Conservation (phyloP, 2,797 vertebrate species). For the Merluccius polli region DNA sequence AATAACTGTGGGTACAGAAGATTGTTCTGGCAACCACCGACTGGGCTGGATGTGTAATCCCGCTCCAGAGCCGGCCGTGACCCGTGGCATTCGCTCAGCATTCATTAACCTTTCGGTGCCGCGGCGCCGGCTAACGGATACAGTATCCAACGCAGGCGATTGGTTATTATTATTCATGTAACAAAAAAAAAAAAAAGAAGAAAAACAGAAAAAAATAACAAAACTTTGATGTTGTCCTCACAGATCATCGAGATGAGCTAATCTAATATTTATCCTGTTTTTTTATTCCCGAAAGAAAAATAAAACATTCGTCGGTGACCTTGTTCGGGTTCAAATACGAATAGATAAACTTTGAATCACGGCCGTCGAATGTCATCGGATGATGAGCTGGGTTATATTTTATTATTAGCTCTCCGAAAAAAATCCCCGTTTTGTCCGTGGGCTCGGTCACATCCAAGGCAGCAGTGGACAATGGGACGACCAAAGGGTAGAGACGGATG, state of each 20-base stretch:
- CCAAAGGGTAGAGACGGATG: no score
- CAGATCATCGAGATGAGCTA: not conserved
- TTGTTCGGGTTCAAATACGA: no score
- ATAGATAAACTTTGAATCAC: no score
- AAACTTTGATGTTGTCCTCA: not conserved
- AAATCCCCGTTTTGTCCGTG: no score
- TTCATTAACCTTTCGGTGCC: conserved; percentile 68
- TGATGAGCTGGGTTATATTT: no score
- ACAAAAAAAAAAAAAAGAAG: not conserved
- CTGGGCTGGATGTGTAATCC: conserved; percentile 61
- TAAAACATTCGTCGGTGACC: no score
- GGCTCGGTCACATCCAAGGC: no score
- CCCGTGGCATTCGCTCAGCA: conserved; percentile 67
- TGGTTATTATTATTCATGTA: not conserved
- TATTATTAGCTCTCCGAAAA: no score
- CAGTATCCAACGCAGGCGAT: not conserved
- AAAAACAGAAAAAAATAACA: not conserved
- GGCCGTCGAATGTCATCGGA: no score
- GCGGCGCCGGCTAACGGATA: conserved; percentile 44
- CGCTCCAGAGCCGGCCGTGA: conserved; percentile 41
- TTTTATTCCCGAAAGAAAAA: no score
- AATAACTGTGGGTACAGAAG: conserved; percentile 26
- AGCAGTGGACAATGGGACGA: no score
- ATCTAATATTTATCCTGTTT: no score
- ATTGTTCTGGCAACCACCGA: conserved; percentile 44